These are phyloP conservation scores for Chrysolina americana DNA, from an alignment of 2,888 invertebrate genomes.

Conservation along the genomic window DNA sequence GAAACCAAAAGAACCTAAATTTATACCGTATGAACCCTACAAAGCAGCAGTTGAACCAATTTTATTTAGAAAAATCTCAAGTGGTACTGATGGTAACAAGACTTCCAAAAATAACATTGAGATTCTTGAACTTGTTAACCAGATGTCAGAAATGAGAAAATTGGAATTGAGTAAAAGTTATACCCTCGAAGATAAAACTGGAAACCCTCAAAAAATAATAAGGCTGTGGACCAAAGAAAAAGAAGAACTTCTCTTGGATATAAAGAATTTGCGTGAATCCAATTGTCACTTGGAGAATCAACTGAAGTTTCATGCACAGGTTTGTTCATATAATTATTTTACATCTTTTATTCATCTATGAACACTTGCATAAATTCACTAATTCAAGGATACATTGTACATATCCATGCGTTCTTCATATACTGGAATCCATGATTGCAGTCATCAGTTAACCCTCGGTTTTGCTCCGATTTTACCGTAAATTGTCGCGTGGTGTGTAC, in stretches of 20 bases:
- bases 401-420: too few relatives aligned
- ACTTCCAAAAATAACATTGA: slow-evolving; percentile 70
- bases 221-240: slow-evolving; percentile 70
- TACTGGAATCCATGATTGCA: too few relatives aligned
- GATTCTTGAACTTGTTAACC: slow-evolving; percentile 76
- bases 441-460: too few relatives aligned
- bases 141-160: slow-evolving; percentile 80
- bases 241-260: slow-evolving; percentile 74
- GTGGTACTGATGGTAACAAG: slow-evolving; percentile 58
- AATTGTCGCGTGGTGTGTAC: too few relatives aligned
- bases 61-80: slow-evolving; percentile 66
- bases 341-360: neutral
- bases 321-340: slow-evolving; percentile 37
- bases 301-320: slow-evolving; percentile 89
- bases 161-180: slow-evolving; percentile 71
- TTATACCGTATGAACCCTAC: slow-evolving; percentile 91
- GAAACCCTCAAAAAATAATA: neutral
- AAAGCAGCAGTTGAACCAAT: slow-evolving; percentile 88
- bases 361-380: too few relatives aligned
- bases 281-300: slow-evolving; percentile 84
- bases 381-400: too few relatives aligned
- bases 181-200: slow-evolving; percentile 37
- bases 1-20: slow-evolving; percentile 81
- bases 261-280: slow-evolving; percentile 77
- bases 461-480: too few relatives aligned